Evolutionary conservation across 2,888 invertebrate genomes (phyloP), one percentile per base, ranked within the genome.

Genomic region (Glyphotaelius pellucidus): DNA sequence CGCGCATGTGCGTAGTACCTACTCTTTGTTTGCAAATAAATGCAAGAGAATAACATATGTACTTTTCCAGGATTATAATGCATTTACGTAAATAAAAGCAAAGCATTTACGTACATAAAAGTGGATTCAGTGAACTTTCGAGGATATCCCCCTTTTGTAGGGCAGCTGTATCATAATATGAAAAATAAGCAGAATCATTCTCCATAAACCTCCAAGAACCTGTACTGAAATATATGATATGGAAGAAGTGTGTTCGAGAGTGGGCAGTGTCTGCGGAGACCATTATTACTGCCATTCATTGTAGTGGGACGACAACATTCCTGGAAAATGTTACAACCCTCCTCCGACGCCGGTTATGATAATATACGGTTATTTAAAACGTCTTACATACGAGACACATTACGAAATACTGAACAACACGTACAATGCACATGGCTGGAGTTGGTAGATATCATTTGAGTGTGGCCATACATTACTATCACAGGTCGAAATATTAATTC

Each of bases 121-220:
- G 25, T 67, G 67, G 25, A 67, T 67, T 7, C 67, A n/a, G n/a
- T 9, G 9, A n/a, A 25, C 9, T n/a, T 67, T 25, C 7, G 25
- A 67, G 7, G 19, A 67, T 25, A 25, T 67, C 5, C 67, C 7
- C 19, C 19, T 25, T 25, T 67, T 5, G 67, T 25, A 25, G 25
- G 67, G 25, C 4, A 19, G 52, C 52, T 52, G 1, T 7, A 38
- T 38, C 38, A 7, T 9, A n/a, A 9, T n/a, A 67, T n/a, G 67
- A 67, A 67, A 67, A n/a, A 67, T 19, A 67, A n/a, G 25, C 7
- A 25, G 67, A 67, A 25, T 67, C 25, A 67, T 67, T 67, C 67
- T 67, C 67, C 67, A 67, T 67, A 67, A 67, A 67, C 67, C n/a
- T n/a, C n/a, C 67, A 67, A 67, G 67, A 67, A 67, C 67, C 67